Evolutionary conservation across 2,797 vertebrate species (phyloP), one percentile per base, ranked within the genome.

Genomic region (Eptatretus atami): DNA sequence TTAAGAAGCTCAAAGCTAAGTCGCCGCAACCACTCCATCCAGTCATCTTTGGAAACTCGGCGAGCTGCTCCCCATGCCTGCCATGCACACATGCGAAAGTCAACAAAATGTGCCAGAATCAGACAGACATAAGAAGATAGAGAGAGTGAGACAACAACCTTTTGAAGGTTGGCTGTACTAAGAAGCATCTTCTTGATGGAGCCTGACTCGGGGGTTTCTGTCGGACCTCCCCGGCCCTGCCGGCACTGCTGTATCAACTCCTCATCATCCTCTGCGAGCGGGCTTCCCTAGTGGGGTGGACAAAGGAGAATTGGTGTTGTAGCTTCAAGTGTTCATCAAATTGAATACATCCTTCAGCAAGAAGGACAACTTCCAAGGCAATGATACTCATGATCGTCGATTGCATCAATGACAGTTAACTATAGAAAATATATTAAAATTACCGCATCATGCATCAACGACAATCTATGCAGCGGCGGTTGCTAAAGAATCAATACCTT

Each of bases 181-280:
- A 98, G 88, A 0, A 96, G 88, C 8, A 98, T 73, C 68, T 98
- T 98, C 75, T 96, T 98, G 88, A 98, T 95, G 3, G 92, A 87
- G 12, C 88, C 90, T 0, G 84, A 79, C 69, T 98, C 90, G 61
- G 85, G 82, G 1, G 88, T 86, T 19, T 84, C 84, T 52, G 81
- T 83, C 66, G 82, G 77, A 68, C 86, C 70, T 0, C 80, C 67
- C 63, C 96, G 88, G 3, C 84, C 82, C 69, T 84, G 77, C 75
- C 14, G 55, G 14, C 14, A 19, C 55, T 15, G 55, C 69, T 93
- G 72, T 65, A 86, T 81, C 73, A 95, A 83, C 55, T 60, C 55
- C 63, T 98, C 92, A 66, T 98, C 90, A 68, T 98, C 92, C 63
- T 98, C 92, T 19, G 90, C 85, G 65, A 98, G 79, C 53, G 90